Percentiles rank a stretch among this genome's conserved stretches.
Conservation (phyloP, 2,888 invertebrate species). For the Parelbella ahira region DNA sequence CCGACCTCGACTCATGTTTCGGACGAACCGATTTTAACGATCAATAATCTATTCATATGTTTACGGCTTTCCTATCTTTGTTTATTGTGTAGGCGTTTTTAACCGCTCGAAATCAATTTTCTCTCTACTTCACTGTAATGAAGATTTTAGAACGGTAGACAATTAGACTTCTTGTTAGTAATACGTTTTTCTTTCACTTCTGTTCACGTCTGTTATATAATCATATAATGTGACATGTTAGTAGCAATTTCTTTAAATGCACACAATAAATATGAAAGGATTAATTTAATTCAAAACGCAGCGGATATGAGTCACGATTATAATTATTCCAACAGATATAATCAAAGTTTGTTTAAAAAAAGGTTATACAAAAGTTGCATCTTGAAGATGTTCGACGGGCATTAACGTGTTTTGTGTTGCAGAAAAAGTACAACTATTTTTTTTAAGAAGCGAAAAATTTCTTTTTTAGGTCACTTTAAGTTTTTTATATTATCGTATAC, state of each 20-base stretch:
- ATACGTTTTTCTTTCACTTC: no score
- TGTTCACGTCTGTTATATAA: no score
- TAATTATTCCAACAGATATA: background rate
- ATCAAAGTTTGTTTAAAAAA: background rate
- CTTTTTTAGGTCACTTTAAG: no score
- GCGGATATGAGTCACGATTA: background rate
- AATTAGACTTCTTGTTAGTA: no score
- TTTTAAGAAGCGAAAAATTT: no score
- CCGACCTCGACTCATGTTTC: conserved; percentile 40
- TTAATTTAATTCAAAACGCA: background rate
- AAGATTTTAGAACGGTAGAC: no score
- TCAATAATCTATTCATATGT: conserved; percentile 40
- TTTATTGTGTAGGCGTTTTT: conserved; percentile 15
- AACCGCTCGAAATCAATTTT: conserved; percentile 4
- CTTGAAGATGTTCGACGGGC: background rate
- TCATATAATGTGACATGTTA: no score
- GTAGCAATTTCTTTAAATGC: background rate
- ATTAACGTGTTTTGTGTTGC: background rate
- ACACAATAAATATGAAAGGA: background rate
- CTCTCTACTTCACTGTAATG: conserved; percentile 1
- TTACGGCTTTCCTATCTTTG: conserved; percentile 23
- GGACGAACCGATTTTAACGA: conserved; percentile 40
- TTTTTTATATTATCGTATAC: no score
- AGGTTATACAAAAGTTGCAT: background rate
- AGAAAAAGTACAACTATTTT: no score